A percentile compares a stretch with the other conserved stretches of the same genome.
Evolutionary conservation across 2,888 invertebrate species (phyloP).

Genomic region (Dysmachus trigonus): DNA sequence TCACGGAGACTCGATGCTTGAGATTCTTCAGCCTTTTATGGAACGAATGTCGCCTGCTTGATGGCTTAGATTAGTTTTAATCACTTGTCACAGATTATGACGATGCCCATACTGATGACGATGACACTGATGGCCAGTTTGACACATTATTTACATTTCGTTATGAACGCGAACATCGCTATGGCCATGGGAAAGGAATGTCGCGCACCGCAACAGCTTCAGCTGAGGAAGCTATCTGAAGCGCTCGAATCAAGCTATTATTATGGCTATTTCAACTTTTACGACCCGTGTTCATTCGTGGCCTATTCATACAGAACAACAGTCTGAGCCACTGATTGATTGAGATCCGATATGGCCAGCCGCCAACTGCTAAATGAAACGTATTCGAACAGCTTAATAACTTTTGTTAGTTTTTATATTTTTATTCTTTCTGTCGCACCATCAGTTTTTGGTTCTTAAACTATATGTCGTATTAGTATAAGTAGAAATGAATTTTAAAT

Average conservation of each 20-base stretch:
- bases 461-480: neutral
- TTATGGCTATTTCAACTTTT: neutral
- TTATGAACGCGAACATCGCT: neutral
- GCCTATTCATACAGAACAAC: neutral
- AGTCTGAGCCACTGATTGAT: neutral
- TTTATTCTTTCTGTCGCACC: neutral
- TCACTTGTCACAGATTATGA: slow-evolving; percentile 15
- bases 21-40: neutral
- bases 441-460: neutral
- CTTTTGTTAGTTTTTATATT: neutral
- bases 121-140: neutral
- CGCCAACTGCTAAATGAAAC: neutral
- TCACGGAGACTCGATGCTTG: neutral
- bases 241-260: neutral
- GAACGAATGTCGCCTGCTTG: neutral
- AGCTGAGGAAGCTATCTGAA: neutral
- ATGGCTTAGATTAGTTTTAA: slow-evolving; percentile 21
- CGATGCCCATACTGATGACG: neutral
- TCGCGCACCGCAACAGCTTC: neutral
- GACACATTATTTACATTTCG: slow-evolving; percentile 2
- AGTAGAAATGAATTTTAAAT: too few relatives aligned
- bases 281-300: neutral
- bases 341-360: neutral
- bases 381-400: neutral
- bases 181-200: slow-evolving; percentile 24